phyloP scores from a whole-genome alignment of 2,888 invertebrate genomes.

The Parochlus steinenii region DNA sequence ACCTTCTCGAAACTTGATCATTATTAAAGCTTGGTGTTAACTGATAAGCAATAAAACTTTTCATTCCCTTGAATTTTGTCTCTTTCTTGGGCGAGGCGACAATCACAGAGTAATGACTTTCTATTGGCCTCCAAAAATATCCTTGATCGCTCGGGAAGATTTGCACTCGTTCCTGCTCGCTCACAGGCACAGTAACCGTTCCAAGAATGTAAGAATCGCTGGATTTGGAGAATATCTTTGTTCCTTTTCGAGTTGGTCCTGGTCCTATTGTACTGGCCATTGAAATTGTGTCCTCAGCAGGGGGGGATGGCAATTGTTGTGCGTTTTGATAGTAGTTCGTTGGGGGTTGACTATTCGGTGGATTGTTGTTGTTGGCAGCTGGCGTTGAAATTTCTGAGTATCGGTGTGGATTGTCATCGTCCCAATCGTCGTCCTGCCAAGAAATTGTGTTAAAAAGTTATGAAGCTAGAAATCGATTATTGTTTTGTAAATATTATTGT shows the following conservation, averaged over 20 bases:
- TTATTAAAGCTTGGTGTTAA: slow-evolving; percentile 88
- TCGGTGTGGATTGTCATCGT: slow-evolving; percentile 3
- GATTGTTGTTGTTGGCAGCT: background rate
- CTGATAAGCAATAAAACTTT: slow-evolving; percentile 94
- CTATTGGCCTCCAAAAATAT: slow-evolving; percentile 60
- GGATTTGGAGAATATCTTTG: slow-evolving; percentile 79
- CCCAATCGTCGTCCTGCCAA: too few relatives aligned
- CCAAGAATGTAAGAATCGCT: slow-evolving; percentile 83
- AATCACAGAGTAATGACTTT: slow-evolving; percentile 62
- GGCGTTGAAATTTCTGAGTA: too few relatives aligned
- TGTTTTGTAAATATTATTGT: too few relatives aligned
- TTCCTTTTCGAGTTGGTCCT: slow-evolving; percentile 41
- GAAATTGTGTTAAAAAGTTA: too few relatives aligned
- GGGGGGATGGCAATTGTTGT: slow-evolving; percentile 5
- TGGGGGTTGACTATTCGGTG: slow-evolving; percentile 20
- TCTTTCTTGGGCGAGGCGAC: slow-evolving; percentile 95
- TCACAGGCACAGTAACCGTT: slow-evolving; percentile 46
- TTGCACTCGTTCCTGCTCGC: slow-evolving; percentile 52
- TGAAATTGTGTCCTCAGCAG: slow-evolving; percentile 35
- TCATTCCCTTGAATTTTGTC: slow-evolving; percentile 91
- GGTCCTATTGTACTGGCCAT: slow-evolving; percentile 18
- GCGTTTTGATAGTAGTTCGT: slow-evolving; percentile 16
- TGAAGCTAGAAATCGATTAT: too few relatives aligned
- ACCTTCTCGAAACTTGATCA: slow-evolving; percentile 72
- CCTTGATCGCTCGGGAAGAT: slow-evolving; percentile 57